phyloP scores from a whole-genome alignment of 2,888 invertebrate genomes.

The Calameuta filiformis region DNA sequence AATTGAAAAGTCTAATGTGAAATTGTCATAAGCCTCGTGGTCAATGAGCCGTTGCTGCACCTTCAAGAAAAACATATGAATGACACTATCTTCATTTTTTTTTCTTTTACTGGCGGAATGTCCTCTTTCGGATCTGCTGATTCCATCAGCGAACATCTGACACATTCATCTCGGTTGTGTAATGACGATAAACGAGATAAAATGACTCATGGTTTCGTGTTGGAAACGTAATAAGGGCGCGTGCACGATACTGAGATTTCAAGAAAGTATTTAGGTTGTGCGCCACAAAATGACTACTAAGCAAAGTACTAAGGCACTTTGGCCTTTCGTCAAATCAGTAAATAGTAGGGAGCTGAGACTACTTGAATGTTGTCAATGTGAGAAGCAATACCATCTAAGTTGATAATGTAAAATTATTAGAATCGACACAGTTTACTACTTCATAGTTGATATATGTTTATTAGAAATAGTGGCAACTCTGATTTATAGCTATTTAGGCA shows the following conservation, averaged over 20 bases:
- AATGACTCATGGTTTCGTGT: conserved; percentile 15
- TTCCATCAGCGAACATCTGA: conserved; percentile 40
- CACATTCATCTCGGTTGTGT: conserved; percentile 29
- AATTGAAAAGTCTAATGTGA: not conserved
- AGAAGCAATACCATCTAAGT: not conserved
- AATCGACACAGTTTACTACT: not conserved
- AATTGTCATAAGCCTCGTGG: not conserved
- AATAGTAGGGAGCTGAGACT: not conserved
- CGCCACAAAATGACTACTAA: not conserved
- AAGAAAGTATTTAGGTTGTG: conserved; percentile 5
- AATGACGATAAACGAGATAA: conserved; percentile 1
- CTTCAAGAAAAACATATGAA: not conserved
- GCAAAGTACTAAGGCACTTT: not conserved
- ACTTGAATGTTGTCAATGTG: not conserved
- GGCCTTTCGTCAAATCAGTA: not conserved
- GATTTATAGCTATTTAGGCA: conserved; percentile 44
- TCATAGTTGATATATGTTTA: not conserved
- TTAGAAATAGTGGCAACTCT: conserved; percentile 42
- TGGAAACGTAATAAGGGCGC: conserved; percentile 5
- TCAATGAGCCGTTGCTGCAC: not conserved
- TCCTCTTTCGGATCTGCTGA: conserved; percentile 33
- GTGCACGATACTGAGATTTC: conserved; percentile 9
- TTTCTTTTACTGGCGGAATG: not conserved
- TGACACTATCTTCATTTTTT: not conserved
- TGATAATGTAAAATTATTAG: not conserved